Evolutionary conservation across 2,113 vertebrate species (phyloP), one percentile per base, ranked within the genome.

Genomic region (Octodon degus): DNA sequence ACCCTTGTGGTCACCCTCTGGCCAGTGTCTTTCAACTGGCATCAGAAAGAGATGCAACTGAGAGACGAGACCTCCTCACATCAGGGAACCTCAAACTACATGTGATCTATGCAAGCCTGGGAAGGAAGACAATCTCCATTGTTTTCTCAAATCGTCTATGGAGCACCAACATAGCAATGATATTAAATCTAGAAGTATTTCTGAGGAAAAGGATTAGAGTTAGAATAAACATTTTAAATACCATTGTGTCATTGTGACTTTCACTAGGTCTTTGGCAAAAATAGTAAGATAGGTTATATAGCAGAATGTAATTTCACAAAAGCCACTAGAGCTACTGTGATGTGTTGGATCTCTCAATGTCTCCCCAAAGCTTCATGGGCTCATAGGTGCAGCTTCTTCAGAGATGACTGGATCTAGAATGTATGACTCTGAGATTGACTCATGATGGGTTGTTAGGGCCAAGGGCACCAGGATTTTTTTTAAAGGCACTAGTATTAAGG

Each of bases 121-220:
- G 60, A 30, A 37, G 32, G 37, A 76, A 43, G 93, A 2, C 27
- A 11, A 13, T 62, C 27, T 90, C 43, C 34, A 63, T 60, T 94
- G 82, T 55, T 27, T 30, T 25, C 62, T 20, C 47, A 34, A 11
- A 40, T 58, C 67, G 19, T 32, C 34, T 58, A 16, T 37, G 27
- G 58, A 62, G 53, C 1, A 7, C 2, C 63, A 47, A 32, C n/a
- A 65, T 4, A 30, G 20, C 1, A 65, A n/a, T 92, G 24, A 62
- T 43, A 53, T 80, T 91, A 84, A 53, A 32, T 37, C 19, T 81
- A 37, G 27, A 85, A 91, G 80, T 22, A 93, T 79, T 60, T 82
- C 58, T 81, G 81, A 62, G 58, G 22, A 63, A 82, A 92, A 95
- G 68, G 13, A 43, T 92, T 81, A 89, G 70, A 89, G 63, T 27